Evolutionary conservation across 2,113 vertebrate species (phyloP), one percentile per base, ranked within the genome.

Genomic region (Hippolais icterina): DNA sequence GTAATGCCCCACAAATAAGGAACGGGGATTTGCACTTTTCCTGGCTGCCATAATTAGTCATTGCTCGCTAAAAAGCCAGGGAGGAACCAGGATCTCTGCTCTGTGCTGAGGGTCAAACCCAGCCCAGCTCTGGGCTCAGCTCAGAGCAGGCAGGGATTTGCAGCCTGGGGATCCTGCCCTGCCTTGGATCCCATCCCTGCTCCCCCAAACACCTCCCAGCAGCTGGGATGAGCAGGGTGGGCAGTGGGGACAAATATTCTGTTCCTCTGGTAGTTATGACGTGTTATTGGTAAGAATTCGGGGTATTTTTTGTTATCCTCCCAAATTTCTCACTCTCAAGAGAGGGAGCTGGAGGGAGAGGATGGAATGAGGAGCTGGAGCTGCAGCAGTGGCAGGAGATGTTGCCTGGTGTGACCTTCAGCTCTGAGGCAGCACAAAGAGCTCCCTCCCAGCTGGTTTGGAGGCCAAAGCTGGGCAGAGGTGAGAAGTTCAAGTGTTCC

Each of bases 121-220:
- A 11, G 11, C 19, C 31, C 19, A 6, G 1, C 1, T 10, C 27
- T 17, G 31, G 42, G 44, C 42, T 80, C 1, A 0, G 50, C 25
- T 70, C 22, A 9, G 50, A 35, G 31, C 41, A 22, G 3, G 1
- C 28, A 50, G 41, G 33, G 4, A 1, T 41, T 25, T 39, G 37
- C 37, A 39, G 37, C 37, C 11, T 39, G 54, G 33, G 35, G 41
- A n/a, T 18, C 10, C 41, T 35, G 65, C 10, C 49, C 69, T 85
- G 60, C 4, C 69, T 29, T 29, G 46, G 24, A 27, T 28, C 37
- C 24, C n/a, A 47, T 6, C 29, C 53, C 47, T 53, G 79, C 52
- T 56, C 33, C 65, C 46, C 68, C 28, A 1, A 33, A 66, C 2
- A 3, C 23, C n/a, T 35, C 37, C 60, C 35, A n/a, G 3, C 13